Evolutionary conservation across 2,888 invertebrate genomes (phyloP).

Genomic region (Dromius quadrimaculatus): DNA sequence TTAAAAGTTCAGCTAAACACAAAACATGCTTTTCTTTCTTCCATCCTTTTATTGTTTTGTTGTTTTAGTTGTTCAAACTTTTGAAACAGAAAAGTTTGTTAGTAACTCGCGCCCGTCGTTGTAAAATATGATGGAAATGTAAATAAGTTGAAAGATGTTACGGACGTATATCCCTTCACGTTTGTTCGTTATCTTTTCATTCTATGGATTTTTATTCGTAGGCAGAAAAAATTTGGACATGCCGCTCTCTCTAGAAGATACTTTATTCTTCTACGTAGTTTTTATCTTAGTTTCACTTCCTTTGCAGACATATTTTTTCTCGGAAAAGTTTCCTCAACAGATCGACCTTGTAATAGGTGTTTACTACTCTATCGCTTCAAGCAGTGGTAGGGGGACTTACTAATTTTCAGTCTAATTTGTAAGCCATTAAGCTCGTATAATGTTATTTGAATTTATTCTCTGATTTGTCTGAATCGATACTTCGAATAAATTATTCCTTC

Average conservation of each 20-base stretch:
- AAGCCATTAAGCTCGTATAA: no score
- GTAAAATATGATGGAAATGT: conserved; percentile 50
- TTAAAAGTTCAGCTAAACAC: conserved; percentile 42
- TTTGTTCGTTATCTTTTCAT: conserved; percentile 27
- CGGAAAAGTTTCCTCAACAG: no score
- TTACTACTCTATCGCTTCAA: no score
- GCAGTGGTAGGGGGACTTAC: no score
- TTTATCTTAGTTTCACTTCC: no score
- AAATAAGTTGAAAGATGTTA: conserved; percentile 49
- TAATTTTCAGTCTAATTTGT: no score
- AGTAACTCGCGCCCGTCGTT: conserved; percentile 33
- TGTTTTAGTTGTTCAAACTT: conserved; percentile 50
- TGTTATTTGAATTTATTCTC: no score
- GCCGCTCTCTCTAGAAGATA: no score
- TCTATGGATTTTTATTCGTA: neutral
- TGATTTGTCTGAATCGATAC: no score
- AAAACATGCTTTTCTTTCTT: conserved; percentile 37
- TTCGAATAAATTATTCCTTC: no score
- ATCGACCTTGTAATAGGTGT: no score
- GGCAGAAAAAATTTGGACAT: neutral
- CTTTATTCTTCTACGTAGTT: no score
- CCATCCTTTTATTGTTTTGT: conserved; percentile 49
- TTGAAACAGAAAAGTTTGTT: conserved; percentile 50
- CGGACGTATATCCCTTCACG: conserved; percentile 17
- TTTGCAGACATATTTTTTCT: neutral